phyloP scores from a whole-genome alignment of 2,113 vertebrate genomes.

The Raja brachyura region DNA sequence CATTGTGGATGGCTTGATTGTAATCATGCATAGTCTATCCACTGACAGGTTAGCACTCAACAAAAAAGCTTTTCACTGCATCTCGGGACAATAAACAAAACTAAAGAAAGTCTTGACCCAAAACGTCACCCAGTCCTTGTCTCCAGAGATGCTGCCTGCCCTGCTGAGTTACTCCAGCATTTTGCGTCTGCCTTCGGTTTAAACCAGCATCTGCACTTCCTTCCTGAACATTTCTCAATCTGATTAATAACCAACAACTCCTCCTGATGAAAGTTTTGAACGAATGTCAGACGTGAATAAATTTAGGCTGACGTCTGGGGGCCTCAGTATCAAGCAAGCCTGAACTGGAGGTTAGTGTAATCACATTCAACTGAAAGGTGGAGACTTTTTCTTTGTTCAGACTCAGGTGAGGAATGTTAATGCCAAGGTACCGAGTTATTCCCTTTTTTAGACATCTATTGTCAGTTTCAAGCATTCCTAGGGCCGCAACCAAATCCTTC shows the following conservation, averaged over 20 bases:
- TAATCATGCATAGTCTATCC: no score
- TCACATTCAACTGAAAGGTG: background rate
- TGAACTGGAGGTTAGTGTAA: background rate
- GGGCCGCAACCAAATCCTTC: background rate
- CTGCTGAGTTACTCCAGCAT: no score
- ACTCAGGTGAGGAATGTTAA: background rate
- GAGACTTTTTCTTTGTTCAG: background rate
- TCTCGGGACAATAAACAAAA: no score
- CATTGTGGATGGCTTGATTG: no score
- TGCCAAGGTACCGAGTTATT: background rate
- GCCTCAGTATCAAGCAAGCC: background rate
- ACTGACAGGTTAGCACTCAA: no score
- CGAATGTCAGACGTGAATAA: background rate
- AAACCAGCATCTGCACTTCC: no score
- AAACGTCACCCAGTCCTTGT: no score
- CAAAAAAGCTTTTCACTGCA: no score
- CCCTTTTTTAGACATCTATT: background rate
- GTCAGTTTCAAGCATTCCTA: background rate
- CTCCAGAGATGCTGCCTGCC: no score
- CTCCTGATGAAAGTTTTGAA: background rate
- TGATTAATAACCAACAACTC: background rate
- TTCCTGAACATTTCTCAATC: background rate
- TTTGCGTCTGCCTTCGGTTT: no score
- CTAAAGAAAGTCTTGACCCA: no score
- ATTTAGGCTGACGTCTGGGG: background rate